These are phyloP conservation scores for Hystrix cristata DNA, from an alignment of 2,113 vertebrate species.

Conservation along the genomic window DNA sequence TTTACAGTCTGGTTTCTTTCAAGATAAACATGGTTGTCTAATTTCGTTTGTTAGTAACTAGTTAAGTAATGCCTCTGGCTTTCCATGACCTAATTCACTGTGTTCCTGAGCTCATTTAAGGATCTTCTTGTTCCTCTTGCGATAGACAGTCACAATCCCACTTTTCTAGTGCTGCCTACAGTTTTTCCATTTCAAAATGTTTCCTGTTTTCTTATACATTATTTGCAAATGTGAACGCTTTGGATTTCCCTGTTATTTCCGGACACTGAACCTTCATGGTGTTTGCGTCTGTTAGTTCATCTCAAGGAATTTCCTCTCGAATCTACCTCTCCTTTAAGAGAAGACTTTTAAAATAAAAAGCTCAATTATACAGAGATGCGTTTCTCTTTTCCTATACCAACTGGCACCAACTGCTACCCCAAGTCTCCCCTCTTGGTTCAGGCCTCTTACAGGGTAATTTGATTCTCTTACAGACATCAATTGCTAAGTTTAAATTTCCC, in stretches of 20 bases:
- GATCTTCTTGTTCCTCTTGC: background rate
- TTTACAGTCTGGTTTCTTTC: constrained; percentile 54
- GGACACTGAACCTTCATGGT: background rate
- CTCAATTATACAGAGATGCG: background rate
- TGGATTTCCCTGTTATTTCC: no score
- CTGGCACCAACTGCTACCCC: background rate
- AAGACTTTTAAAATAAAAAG: background rate
- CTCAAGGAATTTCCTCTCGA: background rate
- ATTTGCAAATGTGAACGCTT: background rate
- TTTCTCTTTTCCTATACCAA: background rate
- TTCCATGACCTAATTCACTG: background rate
- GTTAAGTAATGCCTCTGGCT: background rate
- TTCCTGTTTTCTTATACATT: background rate
- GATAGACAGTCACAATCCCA: background rate
- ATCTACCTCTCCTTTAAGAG: background rate
- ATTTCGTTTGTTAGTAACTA: constrained; percentile 15
- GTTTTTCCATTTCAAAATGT: background rate
- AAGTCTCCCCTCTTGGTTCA: background rate
- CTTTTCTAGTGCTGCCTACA: background rate
- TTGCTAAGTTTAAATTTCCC: background rate
- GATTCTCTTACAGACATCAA: background rate
- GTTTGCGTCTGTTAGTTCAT: background rate
- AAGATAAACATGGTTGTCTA: constrained; percentile 1
- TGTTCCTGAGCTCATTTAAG: background rate
- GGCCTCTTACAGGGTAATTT: background rate